Evolutionary conservation across 2,113 vertebrate genomes (phyloP), one percentile per base, ranked within the genome.

Genomic region (Oncorhynchus kisutch): DNA sequence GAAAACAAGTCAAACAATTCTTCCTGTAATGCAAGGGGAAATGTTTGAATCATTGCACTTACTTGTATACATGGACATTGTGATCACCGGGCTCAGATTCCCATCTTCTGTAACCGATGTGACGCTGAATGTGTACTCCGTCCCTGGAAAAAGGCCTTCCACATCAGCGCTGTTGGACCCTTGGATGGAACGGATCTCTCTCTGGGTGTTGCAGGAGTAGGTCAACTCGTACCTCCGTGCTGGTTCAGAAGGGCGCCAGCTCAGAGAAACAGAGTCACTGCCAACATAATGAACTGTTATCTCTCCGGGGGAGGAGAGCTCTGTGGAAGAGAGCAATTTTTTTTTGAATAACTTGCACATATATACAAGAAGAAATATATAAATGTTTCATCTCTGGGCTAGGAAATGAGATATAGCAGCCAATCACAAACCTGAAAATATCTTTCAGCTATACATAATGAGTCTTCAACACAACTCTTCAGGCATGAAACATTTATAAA

Each of bases 51-150:
- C 22, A 25, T n/a, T 25, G 62, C 62, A 64, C 22, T 86, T 84
- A 90, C 86, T 81, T 74, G 87, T 89, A 27, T 49, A 81, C 27
- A 77, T 64, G 14, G 76, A 71, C 6, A 83, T 7, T 27, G 24
- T 64, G 1, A 54, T 29, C 6, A 51, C n/a, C 39, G 71, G n/a
- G 67, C 81, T 85, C 22, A 8, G 67, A 25, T 49, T 11, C 73
- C 78, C 45, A 72, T 79, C 84, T 2, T 73, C 76, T 48, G 72
- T 45, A 2, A 81, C 34, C 49, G 79, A 39, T 62, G 9, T 57
- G 34, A 88, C 18, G 11, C 27, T 83, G 79, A 84, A 84, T 2
- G 54, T 84, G 67, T 88, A 84, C 27, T 84, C 67, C 3, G 80
- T 88, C 6, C 78, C 84, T 67, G 87, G 81, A 45, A 3, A 71